A percentile compares a stretch with the other conserved stretches of the same genome.
These are phyloP conservation scores for Heteractis magnifica DNA, from an alignment of 92 coral and sea anemone species.

Conservation along the genomic window DNA sequence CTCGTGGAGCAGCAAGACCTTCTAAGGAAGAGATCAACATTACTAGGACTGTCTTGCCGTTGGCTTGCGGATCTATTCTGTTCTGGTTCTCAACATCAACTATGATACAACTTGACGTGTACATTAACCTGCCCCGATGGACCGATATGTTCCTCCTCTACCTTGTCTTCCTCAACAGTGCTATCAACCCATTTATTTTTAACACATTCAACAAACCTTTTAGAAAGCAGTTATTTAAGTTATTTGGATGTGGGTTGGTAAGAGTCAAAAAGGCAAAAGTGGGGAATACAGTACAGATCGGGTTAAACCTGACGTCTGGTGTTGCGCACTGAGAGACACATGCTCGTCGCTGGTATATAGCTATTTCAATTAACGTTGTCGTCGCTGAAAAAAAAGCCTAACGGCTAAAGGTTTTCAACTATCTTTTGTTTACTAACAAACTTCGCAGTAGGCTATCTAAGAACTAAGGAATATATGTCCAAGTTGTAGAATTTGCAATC, in stretches of 20 bases:
- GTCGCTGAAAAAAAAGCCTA: too few species aligned
- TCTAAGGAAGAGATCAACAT: conserved; percentile 6
- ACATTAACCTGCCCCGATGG: conserved; percentile 13
- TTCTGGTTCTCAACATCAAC: conserved; percentile 7
- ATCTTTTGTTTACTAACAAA: too few species aligned
- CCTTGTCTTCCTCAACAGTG: conserved; percentile 6
- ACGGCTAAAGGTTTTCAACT: too few species aligned
- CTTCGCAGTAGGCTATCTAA: too few species aligned
- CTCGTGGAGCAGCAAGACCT: neutral
- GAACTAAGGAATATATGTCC: too few species aligned
- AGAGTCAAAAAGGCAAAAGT: neutral
- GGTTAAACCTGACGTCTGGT: too few species aligned
- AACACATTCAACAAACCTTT: conserved; percentile 32
- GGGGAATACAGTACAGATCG: too few species aligned
- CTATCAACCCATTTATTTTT: conserved; percentile 27
- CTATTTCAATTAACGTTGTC: too few species aligned
- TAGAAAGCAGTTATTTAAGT: conserved; percentile 15
- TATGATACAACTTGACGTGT: neutral
- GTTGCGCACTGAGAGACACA: too few species aligned
- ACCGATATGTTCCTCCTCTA: neutral
- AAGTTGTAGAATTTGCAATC: too few species aligned
- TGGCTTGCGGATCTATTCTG: conserved; percentile 22
- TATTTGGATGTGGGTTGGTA: neutral
- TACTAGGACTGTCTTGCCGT: conserved; percentile 15
- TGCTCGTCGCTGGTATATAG: too few species aligned